Evolutionary conservation across 2,888 invertebrate species (phyloP).

Genomic region (Eilema depressum): DNA sequence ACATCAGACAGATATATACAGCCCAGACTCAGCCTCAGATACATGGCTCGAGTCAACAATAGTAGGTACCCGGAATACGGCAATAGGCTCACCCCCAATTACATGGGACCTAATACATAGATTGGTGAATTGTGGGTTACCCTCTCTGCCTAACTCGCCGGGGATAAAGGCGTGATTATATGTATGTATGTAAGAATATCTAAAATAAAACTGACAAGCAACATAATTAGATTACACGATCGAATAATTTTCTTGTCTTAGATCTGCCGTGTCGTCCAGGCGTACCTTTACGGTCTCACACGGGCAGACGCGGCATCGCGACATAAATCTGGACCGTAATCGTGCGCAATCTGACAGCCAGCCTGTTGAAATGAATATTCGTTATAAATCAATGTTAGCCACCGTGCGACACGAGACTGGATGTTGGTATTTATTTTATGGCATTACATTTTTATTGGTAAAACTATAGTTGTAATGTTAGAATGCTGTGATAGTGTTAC

Average conservation of each 20-base stretch:
- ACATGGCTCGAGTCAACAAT: too few relatives aligned
- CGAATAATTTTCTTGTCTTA: background rate
- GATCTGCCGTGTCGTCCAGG: constrained; percentile 15
- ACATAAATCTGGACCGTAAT: constrained; percentile 81
- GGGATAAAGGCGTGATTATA: too few relatives aligned
- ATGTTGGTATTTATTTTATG: constrained; percentile 42
- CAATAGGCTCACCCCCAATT: too few relatives aligned
- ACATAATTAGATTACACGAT: background rate
- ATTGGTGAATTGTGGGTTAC: too few relatives aligned
- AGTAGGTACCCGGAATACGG: too few relatives aligned
- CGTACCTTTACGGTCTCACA: constrained; percentile 55
- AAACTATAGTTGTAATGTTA: constrained; percentile 9
- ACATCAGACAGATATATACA: too few relatives aligned
- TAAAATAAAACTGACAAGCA: background rate
- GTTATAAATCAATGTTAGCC: constrained; percentile 84
- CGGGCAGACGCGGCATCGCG: constrained; percentile 61
- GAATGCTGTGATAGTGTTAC: constrained; percentile 8
- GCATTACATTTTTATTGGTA: constrained; percentile 34
- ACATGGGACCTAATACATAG: too few relatives aligned
- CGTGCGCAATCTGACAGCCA: constrained; percentile 80
- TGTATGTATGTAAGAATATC: too few relatives aligned
- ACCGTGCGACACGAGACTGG: constrained; percentile 61
- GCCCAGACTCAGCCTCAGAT: too few relatives aligned
- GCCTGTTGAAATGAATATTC: constrained; percentile 85
- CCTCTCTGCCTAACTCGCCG: too few relatives aligned